Conservation (phyloP, 1,140 invertebrate genomes). For the Drosophila saltans region DNA sequence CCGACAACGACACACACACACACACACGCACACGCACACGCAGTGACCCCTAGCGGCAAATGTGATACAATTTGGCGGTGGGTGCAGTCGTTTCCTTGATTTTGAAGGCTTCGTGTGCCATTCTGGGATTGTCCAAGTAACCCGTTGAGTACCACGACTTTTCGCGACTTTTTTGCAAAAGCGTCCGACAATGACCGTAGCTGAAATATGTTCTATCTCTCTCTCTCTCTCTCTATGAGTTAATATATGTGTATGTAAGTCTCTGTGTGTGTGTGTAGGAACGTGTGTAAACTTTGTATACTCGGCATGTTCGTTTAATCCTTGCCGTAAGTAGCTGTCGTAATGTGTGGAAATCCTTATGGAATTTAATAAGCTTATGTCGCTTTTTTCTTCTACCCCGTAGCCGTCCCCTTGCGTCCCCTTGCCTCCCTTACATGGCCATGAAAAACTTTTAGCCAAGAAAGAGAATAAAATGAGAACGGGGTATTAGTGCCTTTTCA, state of each 20-base stretch:
- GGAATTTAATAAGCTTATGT: slow-evolving; percentile 76
- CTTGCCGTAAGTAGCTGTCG: slow-evolving; percentile 70
- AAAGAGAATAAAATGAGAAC: slow-evolving; percentile 43
- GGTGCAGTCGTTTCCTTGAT: too few species aligned
- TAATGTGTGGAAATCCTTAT: slow-evolving; percentile 68
- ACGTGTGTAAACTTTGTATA: slow-evolving; percentile 64
- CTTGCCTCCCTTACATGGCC: background rate
- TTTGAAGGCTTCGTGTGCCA: too few species aligned
- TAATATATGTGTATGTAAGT: background rate
- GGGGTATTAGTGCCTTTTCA: slow-evolving; percentile 26
- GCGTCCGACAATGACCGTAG: background rate
- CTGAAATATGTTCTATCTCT: background rate
- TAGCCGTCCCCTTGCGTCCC: background rate
- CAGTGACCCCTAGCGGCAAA: too few species aligned
- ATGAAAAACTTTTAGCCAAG: slow-evolving; percentile 16
- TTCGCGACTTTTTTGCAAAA: background rate
- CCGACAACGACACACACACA: too few species aligned
- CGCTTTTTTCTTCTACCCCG: slow-evolving; percentile 16
- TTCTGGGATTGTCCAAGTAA: too few species aligned
- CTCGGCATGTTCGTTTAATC: slow-evolving; percentile 71
- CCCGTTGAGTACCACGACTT: too few species aligned
- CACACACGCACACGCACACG: too few species aligned
- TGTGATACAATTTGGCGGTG: too few species aligned
- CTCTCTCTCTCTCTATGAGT: background rate
- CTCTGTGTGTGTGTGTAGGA: slow-evolving; percentile 12